phyloP scores from a whole-genome alignment of 1,140 invertebrate species.

The Theocolax elegans region DNA sequence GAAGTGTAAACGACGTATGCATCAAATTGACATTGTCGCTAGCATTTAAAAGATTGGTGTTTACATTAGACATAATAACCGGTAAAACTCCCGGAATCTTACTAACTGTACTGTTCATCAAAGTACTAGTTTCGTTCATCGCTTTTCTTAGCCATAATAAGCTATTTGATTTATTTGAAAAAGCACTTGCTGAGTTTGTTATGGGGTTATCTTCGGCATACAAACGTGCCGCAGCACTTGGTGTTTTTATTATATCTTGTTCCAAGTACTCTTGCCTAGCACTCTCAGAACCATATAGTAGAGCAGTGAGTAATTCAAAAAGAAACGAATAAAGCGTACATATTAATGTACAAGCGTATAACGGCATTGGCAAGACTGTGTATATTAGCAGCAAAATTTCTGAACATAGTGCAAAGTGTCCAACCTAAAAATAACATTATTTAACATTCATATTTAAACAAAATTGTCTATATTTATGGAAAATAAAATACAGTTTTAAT shows the following conservation, averaged over 20 bases:
- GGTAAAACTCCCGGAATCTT: conserved; percentile 29
- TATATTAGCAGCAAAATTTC: conserved; percentile 92
- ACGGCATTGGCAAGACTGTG: conserved; percentile 90
- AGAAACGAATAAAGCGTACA: conserved; percentile 82
- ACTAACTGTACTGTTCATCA: neutral
- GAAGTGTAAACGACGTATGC: neutral
- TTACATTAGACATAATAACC: neutral
- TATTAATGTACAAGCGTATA: conserved; percentile 84
- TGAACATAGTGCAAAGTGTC: conserved; percentile 86
- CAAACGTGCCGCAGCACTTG: neutral
- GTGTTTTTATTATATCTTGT: neutral
- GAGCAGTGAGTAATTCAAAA: conserved; percentile 77
- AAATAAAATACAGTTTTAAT: too few relatives aligned
- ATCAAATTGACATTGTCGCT: conserved; percentile 10
- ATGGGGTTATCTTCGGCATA: neutral
- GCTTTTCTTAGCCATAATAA: neutral
- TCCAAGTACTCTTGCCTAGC: neutral
- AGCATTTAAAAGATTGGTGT: conserved; percentile 17
- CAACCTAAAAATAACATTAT: conserved; percentile 53
- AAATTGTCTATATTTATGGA: too few relatives aligned
- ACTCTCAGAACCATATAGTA: conserved; percentile 49
- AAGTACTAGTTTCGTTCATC: neutral
- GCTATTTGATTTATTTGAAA: neutral
- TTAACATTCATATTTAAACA: neutral
- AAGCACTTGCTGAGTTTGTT: neutral